These are phyloP conservation scores for Apamea crenata DNA, from an alignment of 2,888 invertebrate genomes.

Conservation along the genomic window DNA sequence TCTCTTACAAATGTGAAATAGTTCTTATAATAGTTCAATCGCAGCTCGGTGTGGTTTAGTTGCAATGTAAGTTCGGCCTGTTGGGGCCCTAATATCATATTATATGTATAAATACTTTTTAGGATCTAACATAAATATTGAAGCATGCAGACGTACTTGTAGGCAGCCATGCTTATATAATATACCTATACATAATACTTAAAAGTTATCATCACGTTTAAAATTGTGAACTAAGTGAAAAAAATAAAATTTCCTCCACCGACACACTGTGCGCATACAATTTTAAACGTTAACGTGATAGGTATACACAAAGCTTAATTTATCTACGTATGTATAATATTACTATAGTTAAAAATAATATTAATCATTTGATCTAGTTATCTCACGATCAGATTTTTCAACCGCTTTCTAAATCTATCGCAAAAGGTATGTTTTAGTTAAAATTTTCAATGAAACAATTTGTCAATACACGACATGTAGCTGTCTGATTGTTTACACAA, in stretches of 20 bases:
- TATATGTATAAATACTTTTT: constrained; percentile 57
- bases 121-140: constrained; percentile 64
- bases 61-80: constrained; percentile 46
- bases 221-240: constrained; percentile 59
- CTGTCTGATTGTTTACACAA: constrained; percentile 53
- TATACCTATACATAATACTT: constrained; percentile 46
- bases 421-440: constrained; percentile 48
- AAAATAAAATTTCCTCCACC: constrained; percentile 38
- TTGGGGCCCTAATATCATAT: constrained; percentile 52
- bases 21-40: constrained; percentile 22
- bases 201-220: constrained; percentile 62
- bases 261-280: constrained; percentile 53
- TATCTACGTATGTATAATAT: constrained; percentile 79
- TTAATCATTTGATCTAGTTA: constrained; percentile 87
- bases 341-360: constrained; percentile 70
- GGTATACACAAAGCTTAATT: constrained; percentile 67
- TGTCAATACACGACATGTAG: constrained; percentile 58
- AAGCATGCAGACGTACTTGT: constrained; percentile 56
- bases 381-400: constrained; percentile 69
- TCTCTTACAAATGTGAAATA: background rate
- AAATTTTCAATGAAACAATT: constrained; percentile 57
- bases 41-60: constrained; percentile 7
- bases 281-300: constrained; percentile 65
- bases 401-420: constrained; percentile 58
- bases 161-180: constrained; percentile 47